phyloP scores from a whole-genome alignment of 2,888 invertebrate species.

The Resseliella maxima region DNA sequence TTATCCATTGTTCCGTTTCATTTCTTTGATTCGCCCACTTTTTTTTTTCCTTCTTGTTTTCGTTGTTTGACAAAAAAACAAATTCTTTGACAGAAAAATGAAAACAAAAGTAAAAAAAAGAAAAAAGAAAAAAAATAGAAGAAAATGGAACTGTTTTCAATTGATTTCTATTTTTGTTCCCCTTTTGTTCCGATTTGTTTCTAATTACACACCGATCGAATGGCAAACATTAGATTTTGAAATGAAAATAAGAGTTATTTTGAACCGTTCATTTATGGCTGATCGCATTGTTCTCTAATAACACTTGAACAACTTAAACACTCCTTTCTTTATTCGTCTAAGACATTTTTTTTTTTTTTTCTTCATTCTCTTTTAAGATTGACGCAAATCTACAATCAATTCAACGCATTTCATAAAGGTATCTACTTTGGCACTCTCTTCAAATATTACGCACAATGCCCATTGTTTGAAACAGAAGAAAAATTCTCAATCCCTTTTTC shows the following conservation, averaged over 20 bases:
- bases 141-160: too few species aligned
- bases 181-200: slow-evolving; percentile 28
- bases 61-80: too few species aligned
- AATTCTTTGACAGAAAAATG: too few species aligned
- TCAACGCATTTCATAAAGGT: neutral
- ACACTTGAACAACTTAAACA: slow-evolving; percentile 35
- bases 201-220: slow-evolving; percentile 36
- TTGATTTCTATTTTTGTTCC: neutral
- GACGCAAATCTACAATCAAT: neutral
- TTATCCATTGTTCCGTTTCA: slow-evolving; percentile 11
- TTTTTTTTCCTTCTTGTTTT: neutral
- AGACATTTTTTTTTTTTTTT: too few species aligned
- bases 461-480: neutral
- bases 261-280: slow-evolving; percentile 18
- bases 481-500: neutral
- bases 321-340: slow-evolving; percentile 18
- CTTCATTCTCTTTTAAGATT: too few species aligned
- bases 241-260: slow-evolving; percentile 42
- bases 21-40: slow-evolving; percentile 31
- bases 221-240: slow-evolving; percentile 43
- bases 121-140: neutral
- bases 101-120: neutral
- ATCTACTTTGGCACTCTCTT: neutral
- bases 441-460: neutral
- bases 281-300: slow-evolving; percentile 6